Conservation (phyloP, 2,797 vertebrate species). For the Phoebastria nigripes region DNA sequence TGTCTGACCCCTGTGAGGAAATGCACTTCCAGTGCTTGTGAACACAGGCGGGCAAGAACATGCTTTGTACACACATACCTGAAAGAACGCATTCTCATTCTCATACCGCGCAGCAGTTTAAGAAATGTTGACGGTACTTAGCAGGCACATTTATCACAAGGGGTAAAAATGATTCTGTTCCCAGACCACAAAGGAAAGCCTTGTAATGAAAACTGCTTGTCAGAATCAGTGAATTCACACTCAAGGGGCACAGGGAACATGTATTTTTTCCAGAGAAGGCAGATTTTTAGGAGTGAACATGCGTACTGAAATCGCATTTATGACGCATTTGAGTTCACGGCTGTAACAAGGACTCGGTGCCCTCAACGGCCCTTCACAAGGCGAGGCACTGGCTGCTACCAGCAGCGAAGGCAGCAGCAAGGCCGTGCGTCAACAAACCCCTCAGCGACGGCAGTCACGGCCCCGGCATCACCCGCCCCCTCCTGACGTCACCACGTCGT, state of each 20-base stretch:
- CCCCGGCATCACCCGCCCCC: too few relatives aligned
- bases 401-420: rapidly evolving
- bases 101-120: too few relatives aligned
- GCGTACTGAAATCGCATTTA: rapidly evolving
- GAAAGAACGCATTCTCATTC: neutral
- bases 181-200: too few relatives aligned
- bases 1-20: rapidly evolving
- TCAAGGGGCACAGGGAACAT: too few relatives aligned
- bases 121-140: too few relatives aligned
- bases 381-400: rapidly evolving
- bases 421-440: rapidly evolving
- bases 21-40: rapidly evolving
- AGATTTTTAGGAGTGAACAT: rapidly evolving
- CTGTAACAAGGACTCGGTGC: rapidly evolving
- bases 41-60: rapidly evolving
- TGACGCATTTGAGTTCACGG: rapidly evolving
- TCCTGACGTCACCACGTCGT: rapidly evolving
- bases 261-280: neutral
- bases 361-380: rapidly evolving
- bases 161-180: rapidly evolving
- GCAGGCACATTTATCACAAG: rapidly evolving
- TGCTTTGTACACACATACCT: neutral
- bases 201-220: rapidly evolving
- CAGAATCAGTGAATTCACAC: too few relatives aligned
- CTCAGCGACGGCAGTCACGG: rapidly evolving